Evolutionary conservation across 2,113 vertebrate species (phyloP).

Genomic region (Leuciscus idus): DNA sequence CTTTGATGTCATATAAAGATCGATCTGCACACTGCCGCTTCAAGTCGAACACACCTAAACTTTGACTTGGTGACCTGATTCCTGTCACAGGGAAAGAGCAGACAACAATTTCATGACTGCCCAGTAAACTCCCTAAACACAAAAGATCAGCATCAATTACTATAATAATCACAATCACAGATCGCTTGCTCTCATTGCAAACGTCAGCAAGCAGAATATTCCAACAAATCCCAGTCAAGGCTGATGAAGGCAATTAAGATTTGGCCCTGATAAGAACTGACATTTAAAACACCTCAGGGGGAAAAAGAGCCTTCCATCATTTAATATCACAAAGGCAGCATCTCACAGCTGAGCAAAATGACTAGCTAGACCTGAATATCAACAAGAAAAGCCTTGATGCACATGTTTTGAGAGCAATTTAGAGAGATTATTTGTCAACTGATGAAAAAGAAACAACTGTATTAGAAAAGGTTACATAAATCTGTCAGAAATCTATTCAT

Average conservation of each 20-base stretch:
- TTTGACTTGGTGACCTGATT: not conserved
- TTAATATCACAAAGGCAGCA: not conserved
- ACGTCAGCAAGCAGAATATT: slow-evolving; percentile 17
- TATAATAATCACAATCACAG: not conserved
- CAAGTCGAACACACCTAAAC: too few relatives aligned
- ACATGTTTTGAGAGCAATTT: not conserved
- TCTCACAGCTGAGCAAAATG: slow-evolving; percentile 4
- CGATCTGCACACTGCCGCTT: too few relatives aligned
- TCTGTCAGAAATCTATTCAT: not conserved
- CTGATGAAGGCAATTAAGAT: slow-evolving; percentile 49
- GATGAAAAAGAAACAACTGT: not conserved
- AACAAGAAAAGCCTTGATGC: not conserved
- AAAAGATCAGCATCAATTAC: slow-evolving; percentile 33
- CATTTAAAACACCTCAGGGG: slow-evolving; percentile 46
- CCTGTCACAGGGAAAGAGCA: not conserved
- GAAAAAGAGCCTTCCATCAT: not conserved
- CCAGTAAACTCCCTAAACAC: not conserved
- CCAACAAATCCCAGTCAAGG: slow-evolving; percentile 9
- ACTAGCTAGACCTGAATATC: not conserved
- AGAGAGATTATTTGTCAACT: not conserved
- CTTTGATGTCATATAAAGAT: too few relatives aligned
- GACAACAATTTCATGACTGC: not conserved
- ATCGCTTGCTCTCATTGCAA: not conserved
- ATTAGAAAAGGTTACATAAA: not conserved
- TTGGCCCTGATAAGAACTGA: slow-evolving; percentile 35